These are phyloP conservation scores for Apodemia mormo DNA, from an alignment of 2,888 invertebrate species.

Conservation along the genomic window DNA sequence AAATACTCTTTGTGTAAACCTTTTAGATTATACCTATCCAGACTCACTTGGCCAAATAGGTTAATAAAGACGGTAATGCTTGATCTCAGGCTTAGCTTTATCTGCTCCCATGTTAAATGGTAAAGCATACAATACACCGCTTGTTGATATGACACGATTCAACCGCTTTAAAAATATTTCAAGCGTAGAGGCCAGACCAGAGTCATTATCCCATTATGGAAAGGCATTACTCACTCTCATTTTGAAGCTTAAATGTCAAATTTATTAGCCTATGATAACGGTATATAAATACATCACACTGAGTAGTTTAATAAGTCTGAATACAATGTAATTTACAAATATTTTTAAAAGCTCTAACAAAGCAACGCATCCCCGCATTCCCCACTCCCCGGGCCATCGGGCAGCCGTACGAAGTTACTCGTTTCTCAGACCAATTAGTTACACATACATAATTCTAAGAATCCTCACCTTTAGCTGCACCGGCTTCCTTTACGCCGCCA, in stretches of 20 bases:
- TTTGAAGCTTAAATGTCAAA: slow-evolving; percentile 52
- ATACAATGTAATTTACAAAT: background rate
- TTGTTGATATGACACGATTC: slow-evolving; percentile 72
- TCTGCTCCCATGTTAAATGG: slow-evolving; percentile 63
- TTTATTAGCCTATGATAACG: slow-evolving; percentile 56
- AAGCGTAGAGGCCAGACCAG: slow-evolving; percentile 51
- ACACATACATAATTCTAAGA: slow-evolving; percentile 45
- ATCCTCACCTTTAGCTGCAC: slow-evolving; percentile 57
- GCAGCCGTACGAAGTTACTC: slow-evolving; percentile 30
- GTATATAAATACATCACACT: slow-evolving; percentile 27
- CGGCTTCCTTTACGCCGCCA: slow-evolving; percentile 52
- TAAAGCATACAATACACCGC: slow-evolving; percentile 66
- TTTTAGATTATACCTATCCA: no score
- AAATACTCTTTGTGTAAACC: no score
- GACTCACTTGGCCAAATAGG: no score
- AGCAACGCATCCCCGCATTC: slow-evolving; percentile 40
- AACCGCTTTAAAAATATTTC: slow-evolving; percentile 76
- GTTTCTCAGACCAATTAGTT: slow-evolving; percentile 35
- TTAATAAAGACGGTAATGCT: no score
- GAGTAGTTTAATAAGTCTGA: background rate
- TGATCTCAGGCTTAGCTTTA: slow-evolving; percentile 46
- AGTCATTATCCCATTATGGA: slow-evolving; percentile 76
- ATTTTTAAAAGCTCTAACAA: slow-evolving; percentile 32
- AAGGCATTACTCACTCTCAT: slow-evolving; percentile 70
- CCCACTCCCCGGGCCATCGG: slow-evolving; percentile 38